These are phyloP conservation scores for Bambusicola thoracicus DNA, from an alignment of 2,113 vertebrate genomes.

Conservation along the genomic window DNA sequence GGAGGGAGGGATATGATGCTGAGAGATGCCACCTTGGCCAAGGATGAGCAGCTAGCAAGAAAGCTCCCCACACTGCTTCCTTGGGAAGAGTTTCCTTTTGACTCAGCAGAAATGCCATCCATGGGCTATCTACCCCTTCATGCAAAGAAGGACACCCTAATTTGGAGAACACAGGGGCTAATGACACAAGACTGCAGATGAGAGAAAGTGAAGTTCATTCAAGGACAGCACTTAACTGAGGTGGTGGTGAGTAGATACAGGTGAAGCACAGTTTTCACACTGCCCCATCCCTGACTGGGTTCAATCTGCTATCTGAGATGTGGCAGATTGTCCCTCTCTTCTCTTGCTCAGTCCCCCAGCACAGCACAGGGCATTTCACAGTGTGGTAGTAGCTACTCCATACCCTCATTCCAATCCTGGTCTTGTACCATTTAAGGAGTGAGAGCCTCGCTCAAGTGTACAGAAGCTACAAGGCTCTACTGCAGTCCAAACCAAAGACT, in stretches of 20 bases:
- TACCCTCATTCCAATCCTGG: background rate
- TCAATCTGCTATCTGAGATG: background rate
- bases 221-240: background rate
- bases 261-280: background rate
- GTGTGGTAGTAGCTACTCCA: accelerated
- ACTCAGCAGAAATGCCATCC: background rate
- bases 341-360: background rate
- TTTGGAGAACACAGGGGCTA: background rate
- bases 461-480: background rate
- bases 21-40: background rate
- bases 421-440: background rate
- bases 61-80: background rate
- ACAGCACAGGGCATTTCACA: background rate
- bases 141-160: background rate
- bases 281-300: background rate
- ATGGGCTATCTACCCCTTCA: background rate
- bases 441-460: background rate
- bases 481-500: background rate
- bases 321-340: background rate
- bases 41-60: background rate
- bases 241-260: background rate
- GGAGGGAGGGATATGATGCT: background rate
- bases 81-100: background rate
- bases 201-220: background rate
- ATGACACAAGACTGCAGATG: background rate